Base-by-base conservation (phyloP, 1,140 invertebrate species). In the Drosophila subobscura region DNA sequence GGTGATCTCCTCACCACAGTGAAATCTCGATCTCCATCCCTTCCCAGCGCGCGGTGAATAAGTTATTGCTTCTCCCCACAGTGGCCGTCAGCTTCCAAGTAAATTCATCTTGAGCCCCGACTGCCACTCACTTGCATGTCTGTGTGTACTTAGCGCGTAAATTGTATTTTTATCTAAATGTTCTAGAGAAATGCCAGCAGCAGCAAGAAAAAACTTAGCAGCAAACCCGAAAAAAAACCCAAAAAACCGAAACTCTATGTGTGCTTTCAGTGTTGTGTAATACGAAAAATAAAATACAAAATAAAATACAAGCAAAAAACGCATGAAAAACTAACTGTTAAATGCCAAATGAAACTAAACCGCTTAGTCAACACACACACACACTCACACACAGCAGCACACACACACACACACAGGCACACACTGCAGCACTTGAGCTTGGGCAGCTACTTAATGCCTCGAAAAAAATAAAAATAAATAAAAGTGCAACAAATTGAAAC, bases 401-500 rank as follows among this genome's bases (percentile, higher is more conserved):
- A 23, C 58, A 49, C 16, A 27, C 22, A 51, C 46, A 50, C 25
- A 46, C 52, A 54, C 12, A 42, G 55, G 47, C 52, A 47, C 53
- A 68, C 60, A 53, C 44, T 52, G 60, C 77, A 72, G 33, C 56
- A 68, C 52, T 74, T 72, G 70, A 88, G 78, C 79, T 53, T 29
- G 56, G 64, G 64, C 64, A 46, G 68, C 86, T 85, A 81, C 80
- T 80, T 81, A 81, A 85, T 81, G 71, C 78, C 78, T 81, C 66
- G 68, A 79, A 81, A 89, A 20, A 20, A 20, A 20, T 1, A 20
- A 20, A 20, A 20, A 20, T 20, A 20, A 20, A 20, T 20, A 20
- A 20, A 90, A 79, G 88, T 90, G 86, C 86, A 90, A 90, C 86
- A 90, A 90, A 90, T 90, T 90, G 86, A 81, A 90, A 90, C 86